phyloP scores from a whole-genome alignment of 2,888 invertebrate genomes.

The Fissipunctia ypsillon region DNA sequence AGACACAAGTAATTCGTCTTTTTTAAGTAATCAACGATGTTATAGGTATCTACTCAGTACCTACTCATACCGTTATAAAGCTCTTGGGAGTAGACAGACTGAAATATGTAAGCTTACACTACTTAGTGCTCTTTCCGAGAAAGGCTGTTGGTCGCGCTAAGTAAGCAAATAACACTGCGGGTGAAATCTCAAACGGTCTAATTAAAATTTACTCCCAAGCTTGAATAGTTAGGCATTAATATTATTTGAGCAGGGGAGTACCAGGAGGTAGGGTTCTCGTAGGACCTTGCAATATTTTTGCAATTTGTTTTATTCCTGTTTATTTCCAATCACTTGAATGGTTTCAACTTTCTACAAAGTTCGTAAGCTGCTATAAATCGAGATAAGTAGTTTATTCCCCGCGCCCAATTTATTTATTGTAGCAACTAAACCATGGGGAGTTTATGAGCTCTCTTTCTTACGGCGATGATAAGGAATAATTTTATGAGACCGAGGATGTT shows the following conservation, averaged over 20 bases:
- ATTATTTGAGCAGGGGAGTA: neutral
- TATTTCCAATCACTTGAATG: slow-evolving; percentile 18
- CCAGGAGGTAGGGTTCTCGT: neutral
- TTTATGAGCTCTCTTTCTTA: slow-evolving; percentile 48
- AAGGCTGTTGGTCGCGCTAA: slow-evolving; percentile 13
- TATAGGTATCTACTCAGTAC: neutral
- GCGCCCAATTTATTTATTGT: slow-evolving; percentile 52
- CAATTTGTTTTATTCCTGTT: neutral
- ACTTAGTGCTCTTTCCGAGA: slow-evolving; percentile 17
- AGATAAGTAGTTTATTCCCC: slow-evolving; percentile 48
- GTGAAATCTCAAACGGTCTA: slow-evolving; percentile 29
- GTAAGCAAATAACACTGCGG: slow-evolving; percentile 25
- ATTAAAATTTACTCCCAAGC: slow-evolving; percentile 24
- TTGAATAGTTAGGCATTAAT: slow-evolving; percentile 7
- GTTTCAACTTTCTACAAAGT: slow-evolving; percentile 26
- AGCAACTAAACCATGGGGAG: slow-evolving; percentile 25
- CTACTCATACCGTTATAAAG: slow-evolving; percentile 8
- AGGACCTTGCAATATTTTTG: neutral
- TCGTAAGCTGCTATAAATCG: slow-evolving; percentile 54
- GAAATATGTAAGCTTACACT: slow-evolving; percentile 17
- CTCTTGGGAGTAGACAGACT: slow-evolving; percentile 22
- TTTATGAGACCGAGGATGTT: slow-evolving; percentile 13
- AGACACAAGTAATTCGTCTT: neutral
- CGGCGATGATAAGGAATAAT: slow-evolving; percentile 35
- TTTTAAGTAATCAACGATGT: neutral